Base-by-base conservation (phyloP, 2,797 vertebrate species). In the Melanotaenia parkinsoni region DNA sequence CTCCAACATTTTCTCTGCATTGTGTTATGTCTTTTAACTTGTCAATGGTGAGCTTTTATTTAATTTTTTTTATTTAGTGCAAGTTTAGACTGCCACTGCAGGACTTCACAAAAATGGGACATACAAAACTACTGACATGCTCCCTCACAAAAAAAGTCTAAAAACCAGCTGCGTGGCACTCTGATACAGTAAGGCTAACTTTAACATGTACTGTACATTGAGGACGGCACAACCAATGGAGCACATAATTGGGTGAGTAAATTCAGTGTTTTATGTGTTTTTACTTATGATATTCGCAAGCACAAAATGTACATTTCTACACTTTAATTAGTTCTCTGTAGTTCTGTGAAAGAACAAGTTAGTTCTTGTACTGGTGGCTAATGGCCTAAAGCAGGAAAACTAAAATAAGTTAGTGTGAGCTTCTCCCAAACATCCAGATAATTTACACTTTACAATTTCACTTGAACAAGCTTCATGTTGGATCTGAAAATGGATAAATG, bases 191-290 rank as follows among this genome's bases (percentile, higher is more conserved):
- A 67, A 50, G 81, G 77, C 54, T 58, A 53, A 74, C 51, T 45
- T 54, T 74, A 85, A 68, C 30, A 33, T 56, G 68, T 20, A 47
- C 13, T 63, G 6, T 38, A 26, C 11, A 26, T 24, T 0, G 45
- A 38, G 37, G 59, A 71, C 58, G 67, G 74, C 56, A 61, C 18
- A 79, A 59, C 70, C 30, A 70, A n/a, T 37, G 72, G 67, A 74
- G 72, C 24, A 22, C 35, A 57, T 58, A 38, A 56, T 28, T 65
- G 63, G 72, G 77, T 85, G 77, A 88, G 80, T 85, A 59, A 76
- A 63, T 63, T 56, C 1, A 33, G 35, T 45, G 10, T 45, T 53
- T 38, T 54, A n/a, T 12, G 20, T 65, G 37, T 28, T 40, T 67
- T 51, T 1, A 9, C 14, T 20, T 56, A 74, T 3, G 7, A 30